Evolutionary conservation across 2,888 invertebrate species (phyloP).

Genomic region (Axea sp.): DNA sequence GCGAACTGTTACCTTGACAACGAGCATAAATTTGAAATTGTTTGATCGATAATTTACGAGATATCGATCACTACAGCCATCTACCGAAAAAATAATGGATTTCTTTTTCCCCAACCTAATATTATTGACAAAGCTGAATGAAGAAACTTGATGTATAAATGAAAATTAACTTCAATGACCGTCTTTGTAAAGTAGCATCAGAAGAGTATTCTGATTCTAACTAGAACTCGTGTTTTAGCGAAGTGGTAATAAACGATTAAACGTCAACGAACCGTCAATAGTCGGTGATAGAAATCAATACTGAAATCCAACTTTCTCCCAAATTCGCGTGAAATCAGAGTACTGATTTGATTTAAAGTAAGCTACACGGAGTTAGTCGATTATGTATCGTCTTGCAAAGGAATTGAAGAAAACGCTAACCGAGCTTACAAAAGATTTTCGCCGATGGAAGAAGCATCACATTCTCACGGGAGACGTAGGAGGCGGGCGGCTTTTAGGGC

Average conservation of each 20-base stretch:
- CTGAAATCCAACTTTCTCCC: slow-evolving; percentile 13
- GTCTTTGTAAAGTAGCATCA: not conserved
- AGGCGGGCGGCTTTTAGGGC: slow-evolving; percentile 70
- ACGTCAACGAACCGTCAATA: slow-evolving; percentile 10
- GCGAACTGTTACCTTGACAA: too few relatives aligned
- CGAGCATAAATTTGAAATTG: too few relatives aligned
- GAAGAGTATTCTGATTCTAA: not conserved
- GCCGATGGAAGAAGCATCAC: slow-evolving; percentile 50
- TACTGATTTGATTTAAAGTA: slow-evolving; percentile 34
- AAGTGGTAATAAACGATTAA: too few relatives aligned
- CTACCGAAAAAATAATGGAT: too few relatives aligned
- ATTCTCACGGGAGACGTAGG: slow-evolving; percentile 32
- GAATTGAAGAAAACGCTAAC: slow-evolving; percentile 55
- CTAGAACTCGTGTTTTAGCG: not conserved
- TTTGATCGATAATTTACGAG: too few relatives aligned
- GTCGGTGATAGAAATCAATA: slow-evolving; percentile 40
- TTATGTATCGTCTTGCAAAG: slow-evolving; percentile 50
- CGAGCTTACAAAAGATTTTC: slow-evolving; percentile 61
- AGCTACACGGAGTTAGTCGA: slow-evolving; percentile 47
- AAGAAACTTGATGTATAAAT: too few relatives aligned
- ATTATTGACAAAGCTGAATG: too few relatives aligned
- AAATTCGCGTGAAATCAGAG: slow-evolving; percentile 2
- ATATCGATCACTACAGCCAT: too few relatives aligned
- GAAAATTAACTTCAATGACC: not conserved
- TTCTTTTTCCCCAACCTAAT: too few relatives aligned